Conservation (phyloP, 2,797 vertebrate genomes). For the Thunnus albacares region DNA sequence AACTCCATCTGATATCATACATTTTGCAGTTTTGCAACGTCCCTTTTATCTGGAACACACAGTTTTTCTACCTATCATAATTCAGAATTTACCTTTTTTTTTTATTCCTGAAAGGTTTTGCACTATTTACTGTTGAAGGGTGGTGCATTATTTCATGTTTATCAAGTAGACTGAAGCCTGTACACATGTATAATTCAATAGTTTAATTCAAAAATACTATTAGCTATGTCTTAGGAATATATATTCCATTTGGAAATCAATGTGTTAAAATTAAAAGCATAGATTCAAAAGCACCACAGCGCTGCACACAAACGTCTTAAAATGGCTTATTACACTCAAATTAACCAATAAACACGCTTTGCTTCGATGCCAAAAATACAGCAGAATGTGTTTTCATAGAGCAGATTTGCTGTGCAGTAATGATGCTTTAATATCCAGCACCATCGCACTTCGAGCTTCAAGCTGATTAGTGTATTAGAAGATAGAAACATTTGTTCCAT, state of each 20-base stretch:
- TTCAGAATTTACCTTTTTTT: not conserved
- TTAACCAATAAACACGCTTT: not conserved
- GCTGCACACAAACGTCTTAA: not conserved
- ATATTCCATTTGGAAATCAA: not conserved
- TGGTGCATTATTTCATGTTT: slow-evolving; percentile 7
- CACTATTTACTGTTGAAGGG: not conserved
- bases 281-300: not conserved
- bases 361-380: not conserved
- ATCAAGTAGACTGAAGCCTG: not conserved
- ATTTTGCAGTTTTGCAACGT: not conserved
- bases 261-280: not conserved
- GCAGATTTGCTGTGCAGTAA: not conserved
- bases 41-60: not conserved
- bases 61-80: not conserved
- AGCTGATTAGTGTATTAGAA: not conserved
- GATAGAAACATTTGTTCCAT: not conserved
- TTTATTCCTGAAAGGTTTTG: slow-evolving; percentile 1
- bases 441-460: slow-evolving; percentile 7
- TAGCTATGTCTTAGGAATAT: not conserved
- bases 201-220: not conserved
- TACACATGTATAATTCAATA: slow-evolving; percentile 22
- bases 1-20: too few relatives aligned
- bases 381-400: not conserved
- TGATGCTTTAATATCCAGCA: slow-evolving; percentile 2
- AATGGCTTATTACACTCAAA: slow-evolving; percentile 8